Evolutionary conservation across 2,797 vertebrate species (phyloP), one percentile per base, ranked within the genome.

Genomic region (Poecilia gillii): DNA sequence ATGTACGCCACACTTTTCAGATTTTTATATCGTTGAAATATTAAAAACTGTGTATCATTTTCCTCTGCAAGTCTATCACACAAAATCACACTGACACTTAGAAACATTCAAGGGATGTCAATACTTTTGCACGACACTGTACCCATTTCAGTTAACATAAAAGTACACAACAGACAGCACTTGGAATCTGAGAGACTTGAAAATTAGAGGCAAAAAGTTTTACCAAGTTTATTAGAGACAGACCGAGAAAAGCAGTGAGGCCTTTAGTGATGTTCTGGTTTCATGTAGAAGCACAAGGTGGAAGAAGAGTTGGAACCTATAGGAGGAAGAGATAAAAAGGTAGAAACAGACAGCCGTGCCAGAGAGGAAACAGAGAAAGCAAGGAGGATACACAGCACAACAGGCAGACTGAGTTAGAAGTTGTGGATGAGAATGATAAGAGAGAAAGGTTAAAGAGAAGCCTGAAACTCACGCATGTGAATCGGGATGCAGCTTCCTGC

Each of bases 221-320:
- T 99, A 99, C 98, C 98, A 97, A 97, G 84, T 95, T 97, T 95
- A 97, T 97, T 97, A 98, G 96, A 97, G 97, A 98, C 98, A 99
- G 97, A 97, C 97, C 97, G 94, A 98, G 97, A 98, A 98, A 99
- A 98, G 97, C 97, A 97, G 97, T 96, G 97, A 97, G 96, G 97
- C 97, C 97, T 97, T 96, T 99, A 99, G 96, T 98, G 98, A 94
- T 98, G 98, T 95, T 99, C 99, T 97, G 98, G 97, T 97, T 98
- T 99, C 98, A 98, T 97, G 97, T 97, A 97, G 97, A 97, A 98
- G 97, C 97, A 98, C 97, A 99, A 96, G 96, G 97, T 98, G 97
- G 98, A 98, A 93, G 95, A 94, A 97, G 97, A 97, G 97, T 97
- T 97, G 97, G 97, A 96, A 99, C 99, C 99, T 99, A 97, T 95